Evolutionary conservation across 2,888 invertebrate genomes (phyloP).

Genomic region (Omphaloscelis lunosa): DNA sequence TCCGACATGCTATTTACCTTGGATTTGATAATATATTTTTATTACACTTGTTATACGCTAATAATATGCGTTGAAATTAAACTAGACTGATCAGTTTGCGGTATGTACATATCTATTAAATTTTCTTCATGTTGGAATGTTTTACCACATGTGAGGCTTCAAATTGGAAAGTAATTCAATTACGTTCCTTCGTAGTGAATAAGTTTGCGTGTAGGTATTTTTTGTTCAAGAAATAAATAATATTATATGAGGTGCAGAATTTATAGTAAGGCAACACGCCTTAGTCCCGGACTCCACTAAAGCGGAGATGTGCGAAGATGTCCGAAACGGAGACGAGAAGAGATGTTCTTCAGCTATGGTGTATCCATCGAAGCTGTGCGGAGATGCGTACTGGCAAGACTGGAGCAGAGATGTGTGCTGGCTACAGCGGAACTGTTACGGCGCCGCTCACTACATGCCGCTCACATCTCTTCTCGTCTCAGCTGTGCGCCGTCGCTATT

Average conservation of each 20-base stretch:
- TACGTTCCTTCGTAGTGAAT: neutral
- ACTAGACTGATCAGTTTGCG: conserved; percentile 18
- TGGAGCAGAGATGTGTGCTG: too few relatives aligned
- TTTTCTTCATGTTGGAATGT: conserved; percentile 24
- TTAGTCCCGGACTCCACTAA: too few relatives aligned
- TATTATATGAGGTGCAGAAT: neutral
- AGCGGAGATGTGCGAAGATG: too few relatives aligned
- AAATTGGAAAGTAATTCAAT: conserved; percentile 55
- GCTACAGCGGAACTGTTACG: too few relatives aligned
- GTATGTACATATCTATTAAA: conserved; percentile 33
- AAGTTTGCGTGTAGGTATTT: neutral
- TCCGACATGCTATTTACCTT: conserved; percentile 21
- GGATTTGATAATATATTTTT: conserved; percentile 12
- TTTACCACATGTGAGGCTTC: conserved; percentile 30
- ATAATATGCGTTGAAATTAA: conserved; percentile 21
- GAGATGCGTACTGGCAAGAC: too few relatives aligned
- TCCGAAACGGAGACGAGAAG: too few relatives aligned
- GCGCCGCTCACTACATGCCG: too few relatives aligned
- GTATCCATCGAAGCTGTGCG: too few relatives aligned
- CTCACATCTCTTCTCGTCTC: too few relatives aligned
- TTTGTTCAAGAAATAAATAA: neutral
- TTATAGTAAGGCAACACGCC: neutral
- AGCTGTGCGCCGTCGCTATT: too few relatives aligned
- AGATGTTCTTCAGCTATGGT: too few relatives aligned
- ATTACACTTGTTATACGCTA: conserved; percentile 14